Evolutionary conservation across 1,140 invertebrate species (phyloP), one percentile per base, ranked within the genome.

Genomic region (Carposina sasakii): DNA sequence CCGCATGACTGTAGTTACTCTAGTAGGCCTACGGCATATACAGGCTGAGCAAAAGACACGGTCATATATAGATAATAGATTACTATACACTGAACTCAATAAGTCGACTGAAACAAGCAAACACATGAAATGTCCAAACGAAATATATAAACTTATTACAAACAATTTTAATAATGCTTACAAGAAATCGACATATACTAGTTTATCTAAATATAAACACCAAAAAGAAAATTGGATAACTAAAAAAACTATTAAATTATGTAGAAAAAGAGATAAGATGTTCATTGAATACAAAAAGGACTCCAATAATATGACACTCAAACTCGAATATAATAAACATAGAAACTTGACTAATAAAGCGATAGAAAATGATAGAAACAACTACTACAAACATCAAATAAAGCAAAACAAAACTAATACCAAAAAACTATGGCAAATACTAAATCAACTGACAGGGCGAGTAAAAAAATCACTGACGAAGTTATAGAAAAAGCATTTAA

Each of bases 291-390:
- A 42, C 40, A 17, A 37, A 23, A 48, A 46, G 22, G 49, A 55
- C 45, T n/a, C 21, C n/a, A 45, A 31, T 45, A 47, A 50, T 36
- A 13, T 4, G 5, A 13, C n/a, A 33, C n/a, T 28, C 15, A 41
- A 40, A 56, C 53, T n/a, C 40, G 53, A 47, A 19, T 60, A 60
- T 15, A 60, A 53, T 41, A 54, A 23, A 37, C 52, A 53, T 30
- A 51, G 58, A 50, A 60, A 60, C 48, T 55, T 52, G 43, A 60
- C 57, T 20, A 60, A 55, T 24, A 55, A 52, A 53, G 43, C 50
- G 17, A 47, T 40, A 16, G 1, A 20, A 1, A 31, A 33, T 6
- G 15, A 3, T 31, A 31, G 22, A 45, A 45, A 45, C 12, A 47
- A 50, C n/a, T 41, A 50, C 12, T 1, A 44, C 19, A 56, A 44